Evolutionary conservation across 2,797 vertebrate genomes (phyloP).

Genomic region (Naso thynnoides): DNA sequence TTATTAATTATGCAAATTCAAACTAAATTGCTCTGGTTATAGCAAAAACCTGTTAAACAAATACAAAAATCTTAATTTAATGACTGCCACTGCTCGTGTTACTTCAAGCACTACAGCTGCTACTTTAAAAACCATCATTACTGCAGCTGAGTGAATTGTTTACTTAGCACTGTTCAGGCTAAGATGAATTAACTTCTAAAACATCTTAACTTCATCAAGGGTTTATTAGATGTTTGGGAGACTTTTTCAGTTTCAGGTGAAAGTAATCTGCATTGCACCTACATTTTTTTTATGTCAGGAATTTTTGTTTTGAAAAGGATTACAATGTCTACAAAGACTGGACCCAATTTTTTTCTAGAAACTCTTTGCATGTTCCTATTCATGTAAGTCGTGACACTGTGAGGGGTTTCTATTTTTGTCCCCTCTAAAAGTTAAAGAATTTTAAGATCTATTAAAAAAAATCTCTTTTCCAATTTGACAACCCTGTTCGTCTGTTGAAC

Average conservation of each 20-base stretch:
- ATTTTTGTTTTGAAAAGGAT: too few relatives aligned
- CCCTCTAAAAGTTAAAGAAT: neutral
- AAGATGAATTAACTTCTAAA: neutral
- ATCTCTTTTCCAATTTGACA: neutral
- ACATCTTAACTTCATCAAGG: neutral
- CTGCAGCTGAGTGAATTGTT: neutral
- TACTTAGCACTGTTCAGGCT: neutral
- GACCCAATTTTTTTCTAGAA: too few relatives aligned
- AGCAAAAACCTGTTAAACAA: neutral
- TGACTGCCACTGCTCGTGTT: neutral
- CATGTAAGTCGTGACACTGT: too few relatives aligned
- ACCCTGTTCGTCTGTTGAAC: neutral
- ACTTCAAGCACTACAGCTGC: neutral
- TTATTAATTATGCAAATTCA: neutral
- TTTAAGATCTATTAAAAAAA: neutral
- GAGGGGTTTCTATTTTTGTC: neutral
- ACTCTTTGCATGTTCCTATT: too few relatives aligned
- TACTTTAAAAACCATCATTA: neutral
- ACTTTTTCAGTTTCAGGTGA: too few relatives aligned
- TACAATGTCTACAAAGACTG: too few relatives aligned
- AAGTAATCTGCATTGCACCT: too few relatives aligned
- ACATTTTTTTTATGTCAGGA: too few relatives aligned
- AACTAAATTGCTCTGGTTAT: neutral
- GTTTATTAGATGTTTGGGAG: neutral
- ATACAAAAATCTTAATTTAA: too few relatives aligned